Percentiles rank a stretch among this genome's conserved stretches.
These are phyloP conservation scores for Drosophila hydei DNA, from an alignment of 1,140 invertebrate species.

Conservation along the genomic window DNA sequence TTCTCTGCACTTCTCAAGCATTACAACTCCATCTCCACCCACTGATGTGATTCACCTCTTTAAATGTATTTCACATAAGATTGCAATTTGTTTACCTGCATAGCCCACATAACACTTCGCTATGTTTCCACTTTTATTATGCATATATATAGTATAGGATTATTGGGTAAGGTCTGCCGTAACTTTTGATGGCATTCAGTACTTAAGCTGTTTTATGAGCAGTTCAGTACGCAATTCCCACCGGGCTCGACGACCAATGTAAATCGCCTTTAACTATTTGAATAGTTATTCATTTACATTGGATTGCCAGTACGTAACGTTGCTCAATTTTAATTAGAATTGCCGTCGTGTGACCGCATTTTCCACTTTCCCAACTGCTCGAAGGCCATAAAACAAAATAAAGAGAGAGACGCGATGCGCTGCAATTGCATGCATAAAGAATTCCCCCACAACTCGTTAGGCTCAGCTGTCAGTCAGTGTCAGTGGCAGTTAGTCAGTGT, in stretches of 20 bases:
- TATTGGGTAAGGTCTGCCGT: neutral
- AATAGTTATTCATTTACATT: slow-evolving; percentile 43
- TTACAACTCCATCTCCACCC: too few relatives aligned
- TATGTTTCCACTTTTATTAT: neutral
- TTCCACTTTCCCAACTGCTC: slow-evolving; percentile 41
- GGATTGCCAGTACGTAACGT: slow-evolving; percentile 31
- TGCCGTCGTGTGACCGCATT: slow-evolving; percentile 46
- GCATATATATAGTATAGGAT: neutral
- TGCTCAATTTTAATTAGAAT: slow-evolving; percentile 49
- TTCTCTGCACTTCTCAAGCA: neutral
- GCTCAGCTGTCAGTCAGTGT: slow-evolving; percentile 37
- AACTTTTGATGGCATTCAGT: slow-evolving; percentile 19
- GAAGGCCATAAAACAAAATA: slow-evolving; percentile 34
- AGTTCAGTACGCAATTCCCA: slow-evolving; percentile 18
- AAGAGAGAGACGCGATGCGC: slow-evolving; percentile 10
- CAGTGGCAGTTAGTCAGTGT: slow-evolving; percentile 18
- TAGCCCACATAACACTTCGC: too few relatives aligned
- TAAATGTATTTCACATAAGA: neutral
- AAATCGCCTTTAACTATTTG: slow-evolving; percentile 25
- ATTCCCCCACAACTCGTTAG: slow-evolving; percentile 41
- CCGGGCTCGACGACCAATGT: slow-evolving; percentile 2
- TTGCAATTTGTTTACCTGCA: neutral
- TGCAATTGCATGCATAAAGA: slow-evolving; percentile 46
- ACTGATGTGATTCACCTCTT: too few relatives aligned
- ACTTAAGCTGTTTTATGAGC: slow-evolving; percentile 21